phyloP scores from a whole-genome alignment of 2,113 vertebrate species.

The Trinectes maculatus region DNA sequence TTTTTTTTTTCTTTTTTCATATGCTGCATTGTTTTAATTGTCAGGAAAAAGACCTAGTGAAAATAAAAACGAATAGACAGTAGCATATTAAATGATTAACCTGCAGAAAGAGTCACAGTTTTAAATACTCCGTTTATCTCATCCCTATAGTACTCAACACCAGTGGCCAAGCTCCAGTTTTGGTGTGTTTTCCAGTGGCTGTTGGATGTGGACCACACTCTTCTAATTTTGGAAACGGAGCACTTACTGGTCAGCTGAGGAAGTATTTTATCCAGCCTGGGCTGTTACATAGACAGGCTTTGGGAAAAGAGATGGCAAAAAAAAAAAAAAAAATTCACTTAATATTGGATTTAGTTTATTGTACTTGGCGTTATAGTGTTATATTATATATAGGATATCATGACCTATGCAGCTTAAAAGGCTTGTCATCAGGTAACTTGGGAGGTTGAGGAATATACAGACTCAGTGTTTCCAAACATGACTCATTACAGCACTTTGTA shows the following conservation, averaged over 20 bases:
- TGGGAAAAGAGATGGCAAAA: too few relatives aligned
- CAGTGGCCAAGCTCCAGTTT: conserved; percentile 22
- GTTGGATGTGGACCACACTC: too few relatives aligned
- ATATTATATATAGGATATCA: too few relatives aligned
- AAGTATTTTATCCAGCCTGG: conserved; percentile 10
- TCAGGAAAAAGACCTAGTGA: background rate
- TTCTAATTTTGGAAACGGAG: conserved; percentile 32
- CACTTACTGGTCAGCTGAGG: conserved; percentile 22
- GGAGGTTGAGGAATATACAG: too few relatives aligned
- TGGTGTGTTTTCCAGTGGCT: conserved; percentile 6
- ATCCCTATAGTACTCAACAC: background rate
- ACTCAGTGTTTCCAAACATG: conserved; percentile 23
- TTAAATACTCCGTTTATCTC: too few relatives aligned
- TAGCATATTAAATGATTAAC: background rate
- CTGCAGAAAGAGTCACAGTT: background rate
- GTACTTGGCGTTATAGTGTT: too few relatives aligned
- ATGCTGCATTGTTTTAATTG: conserved; percentile 26
- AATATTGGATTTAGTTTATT: background rate
- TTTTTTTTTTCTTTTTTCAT: too few relatives aligned
- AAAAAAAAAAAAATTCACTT: background rate
- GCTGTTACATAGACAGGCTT: conserved; percentile 28
- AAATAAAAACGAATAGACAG: background rate
- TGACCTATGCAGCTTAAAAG: conserved; percentile 24
- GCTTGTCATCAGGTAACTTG: too few relatives aligned
- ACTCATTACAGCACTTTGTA: conserved; percentile 35